These are phyloP conservation scores for Sarotherodon lohbergeri DNA, from an alignment of 2,113 vertebrate species.

Conservation along the genomic window DNA sequence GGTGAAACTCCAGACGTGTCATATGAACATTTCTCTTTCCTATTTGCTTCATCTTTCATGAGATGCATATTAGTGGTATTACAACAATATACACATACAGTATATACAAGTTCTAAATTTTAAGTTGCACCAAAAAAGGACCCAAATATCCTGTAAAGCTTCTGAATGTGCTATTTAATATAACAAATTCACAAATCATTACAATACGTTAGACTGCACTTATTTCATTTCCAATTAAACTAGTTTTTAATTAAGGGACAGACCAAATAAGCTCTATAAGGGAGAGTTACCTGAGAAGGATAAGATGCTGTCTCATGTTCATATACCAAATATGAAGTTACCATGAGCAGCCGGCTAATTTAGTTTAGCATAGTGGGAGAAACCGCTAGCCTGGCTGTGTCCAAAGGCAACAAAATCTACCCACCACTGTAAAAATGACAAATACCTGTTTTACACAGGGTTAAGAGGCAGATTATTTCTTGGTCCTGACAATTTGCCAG, in stretches of 20 bases:
- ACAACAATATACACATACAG: background rate
- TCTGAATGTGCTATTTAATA: background rate
- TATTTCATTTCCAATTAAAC: background rate
- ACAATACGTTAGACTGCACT: background rate
- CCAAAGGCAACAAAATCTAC: background rate
- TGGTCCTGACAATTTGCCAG: background rate
- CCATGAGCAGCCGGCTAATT: background rate
- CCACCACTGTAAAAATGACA: background rate
- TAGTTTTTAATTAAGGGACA: background rate
- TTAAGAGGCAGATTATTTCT: background rate
- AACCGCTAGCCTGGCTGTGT: background rate
- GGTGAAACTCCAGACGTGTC: slow-evolving; percentile 43
- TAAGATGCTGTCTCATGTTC: background rate
- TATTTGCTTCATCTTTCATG: background rate
- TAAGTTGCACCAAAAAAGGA: background rate
- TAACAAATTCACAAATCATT: background rate
- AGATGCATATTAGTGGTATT: background rate
- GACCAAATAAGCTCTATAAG: background rate
- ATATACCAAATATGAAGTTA: background rate
- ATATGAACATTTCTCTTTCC: background rate
- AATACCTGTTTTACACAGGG: background rate
- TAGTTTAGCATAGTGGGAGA: background rate
- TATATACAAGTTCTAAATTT: fast-evolving
- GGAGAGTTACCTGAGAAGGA: background rate
- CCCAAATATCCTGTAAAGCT: background rate